phyloP scores from a whole-genome alignment of 2,113 vertebrate genomes.

The Vulpes lagopus region DNA sequence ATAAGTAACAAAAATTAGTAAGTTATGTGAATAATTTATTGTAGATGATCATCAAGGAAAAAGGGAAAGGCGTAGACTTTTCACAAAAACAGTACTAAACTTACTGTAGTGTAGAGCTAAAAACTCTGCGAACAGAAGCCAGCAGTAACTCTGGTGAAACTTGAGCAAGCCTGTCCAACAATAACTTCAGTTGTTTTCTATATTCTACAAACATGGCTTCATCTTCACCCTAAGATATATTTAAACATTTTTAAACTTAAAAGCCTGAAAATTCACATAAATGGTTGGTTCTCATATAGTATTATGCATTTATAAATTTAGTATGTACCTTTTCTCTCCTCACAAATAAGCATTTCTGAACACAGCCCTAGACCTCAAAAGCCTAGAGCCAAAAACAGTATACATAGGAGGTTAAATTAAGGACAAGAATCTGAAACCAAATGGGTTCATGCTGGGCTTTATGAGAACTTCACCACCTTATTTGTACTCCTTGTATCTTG shows the following conservation, averaged over 20 bases:
- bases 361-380: background rate
- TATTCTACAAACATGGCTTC: conserved; percentile 99
- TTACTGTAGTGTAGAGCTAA: conserved; percentile 96
- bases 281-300: background rate
- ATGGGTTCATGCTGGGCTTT: background rate
- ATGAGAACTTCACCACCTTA: background rate
- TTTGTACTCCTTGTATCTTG: background rate
- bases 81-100: conserved; percentile 67
- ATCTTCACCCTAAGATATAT: conserved; percentile 93
- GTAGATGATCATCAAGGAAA: background rate
- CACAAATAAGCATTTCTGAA: background rate
- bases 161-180: conserved; percentile 97
- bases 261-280: background rate
- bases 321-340: background rate
- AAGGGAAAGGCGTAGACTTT: background rate
- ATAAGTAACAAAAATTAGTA: background rate
- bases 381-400: background rate
- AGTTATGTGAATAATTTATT: background rate
- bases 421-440: background rate
- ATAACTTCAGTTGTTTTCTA: conserved; percentile 97
- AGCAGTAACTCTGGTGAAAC: conserved; percentile 97
- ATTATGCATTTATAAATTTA: conserved; percentile 1
- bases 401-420: background rate
- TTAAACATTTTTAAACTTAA: conserved; percentile 27
- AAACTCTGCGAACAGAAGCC: conserved; percentile 94